Percentiles rank a stretch among this genome's conserved stretches.
These are phyloP conservation scores for Lagopus leucura DNA, from an alignment of 2,113 vertebrate genomes.

Conservation along the genomic window DNA sequence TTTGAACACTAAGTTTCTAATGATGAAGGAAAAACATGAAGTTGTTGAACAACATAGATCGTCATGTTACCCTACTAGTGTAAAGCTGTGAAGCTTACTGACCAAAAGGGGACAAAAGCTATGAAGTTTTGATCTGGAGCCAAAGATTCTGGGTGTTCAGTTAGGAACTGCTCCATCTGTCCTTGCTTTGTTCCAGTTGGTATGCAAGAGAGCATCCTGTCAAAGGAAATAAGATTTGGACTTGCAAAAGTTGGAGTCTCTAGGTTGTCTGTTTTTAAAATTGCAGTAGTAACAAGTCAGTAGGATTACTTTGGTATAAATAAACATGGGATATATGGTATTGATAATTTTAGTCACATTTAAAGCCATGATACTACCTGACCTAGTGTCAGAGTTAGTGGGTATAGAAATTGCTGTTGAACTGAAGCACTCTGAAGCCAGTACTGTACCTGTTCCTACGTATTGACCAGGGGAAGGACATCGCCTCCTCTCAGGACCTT, in stretches of 20 bases:
- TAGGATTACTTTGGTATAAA: neutral
- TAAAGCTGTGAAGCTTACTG: neutral
- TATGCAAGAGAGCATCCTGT: neutral
- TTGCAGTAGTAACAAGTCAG: neutral
- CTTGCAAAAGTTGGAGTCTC: neutral
- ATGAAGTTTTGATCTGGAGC: neutral
- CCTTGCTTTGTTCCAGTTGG: constrained; percentile 16
- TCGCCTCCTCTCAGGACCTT: neutral
- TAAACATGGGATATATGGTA: neutral
- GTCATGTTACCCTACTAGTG: neutral
- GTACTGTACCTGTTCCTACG: neutral
- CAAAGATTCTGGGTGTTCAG: constrained; percentile 7
- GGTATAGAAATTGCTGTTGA: neutral
- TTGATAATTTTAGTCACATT: neutral
- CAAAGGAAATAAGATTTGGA: neutral
- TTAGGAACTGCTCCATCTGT: constrained; percentile 16
- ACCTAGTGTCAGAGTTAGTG: neutral
- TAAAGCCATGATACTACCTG: neutral
- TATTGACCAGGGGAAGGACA: neutral
- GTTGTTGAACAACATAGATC: neutral
- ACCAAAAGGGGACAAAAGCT: neutral
- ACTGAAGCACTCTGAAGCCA: neutral
- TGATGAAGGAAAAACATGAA: neutral
- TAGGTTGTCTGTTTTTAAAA: neutral
- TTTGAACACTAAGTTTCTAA: neutral